These are phyloP conservation scores for Nomia melanderi DNA, from an alignment of 1,140 invertebrate genomes.

Conservation along the genomic window DNA sequence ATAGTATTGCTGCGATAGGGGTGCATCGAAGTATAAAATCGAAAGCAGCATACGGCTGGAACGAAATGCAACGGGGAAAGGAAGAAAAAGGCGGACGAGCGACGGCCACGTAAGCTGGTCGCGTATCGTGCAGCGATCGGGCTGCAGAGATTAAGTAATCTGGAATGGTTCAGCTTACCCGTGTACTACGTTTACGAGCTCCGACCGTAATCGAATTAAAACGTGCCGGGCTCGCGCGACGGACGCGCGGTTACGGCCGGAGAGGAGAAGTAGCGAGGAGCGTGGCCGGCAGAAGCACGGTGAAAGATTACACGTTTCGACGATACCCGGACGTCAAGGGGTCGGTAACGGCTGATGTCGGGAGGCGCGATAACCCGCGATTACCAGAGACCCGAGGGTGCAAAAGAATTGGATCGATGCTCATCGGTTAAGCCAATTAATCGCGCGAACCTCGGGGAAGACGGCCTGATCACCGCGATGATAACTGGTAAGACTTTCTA, in stretches of 20 bases:
- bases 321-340: constrained; percentile 15
- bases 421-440: constrained; percentile 52
- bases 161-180: constrained; percentile 36
- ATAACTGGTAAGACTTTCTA: too few species aligned
- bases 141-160: constrained; percentile 47
- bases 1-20: not conserved
- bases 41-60: not conserved
- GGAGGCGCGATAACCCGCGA: constrained; percentile 50
- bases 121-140: constrained; percentile 35
- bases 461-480: constrained; percentile 39
- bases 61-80: not conserved
- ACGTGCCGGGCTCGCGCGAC: not conserved
- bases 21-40: not conserved
- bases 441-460: constrained; percentile 25
- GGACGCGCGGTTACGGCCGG: not conserved
- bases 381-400: constrained; percentile 48
- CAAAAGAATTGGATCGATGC: constrained; percentile 50
- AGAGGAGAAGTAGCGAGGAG: constrained; percentile 10
- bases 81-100: not conserved
- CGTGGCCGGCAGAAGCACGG: constrained; percentile 11
- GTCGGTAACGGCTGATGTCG: constrained; percentile 32
- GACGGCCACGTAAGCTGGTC: constrained; percentile 20
- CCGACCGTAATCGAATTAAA: constrained; percentile 36
- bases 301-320: constrained; percentile 44
- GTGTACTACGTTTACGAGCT: constrained; percentile 42